phyloP scores from a whole-genome alignment of 64 coral and sea anemone genomes.

The Stichodactyla mertensii region DNA sequence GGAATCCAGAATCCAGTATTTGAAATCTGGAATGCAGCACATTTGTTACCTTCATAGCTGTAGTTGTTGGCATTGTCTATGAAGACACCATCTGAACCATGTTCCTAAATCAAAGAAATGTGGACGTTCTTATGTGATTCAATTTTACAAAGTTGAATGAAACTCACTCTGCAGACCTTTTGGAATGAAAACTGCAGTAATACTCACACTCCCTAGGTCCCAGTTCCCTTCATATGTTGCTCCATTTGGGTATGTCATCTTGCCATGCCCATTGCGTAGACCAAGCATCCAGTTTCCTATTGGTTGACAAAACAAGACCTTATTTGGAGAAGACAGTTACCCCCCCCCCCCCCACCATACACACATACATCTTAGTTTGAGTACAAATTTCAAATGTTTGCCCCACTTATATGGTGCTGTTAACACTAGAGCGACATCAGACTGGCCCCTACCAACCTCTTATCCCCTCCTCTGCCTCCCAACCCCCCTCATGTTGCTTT shows the following conservation, averaged over 20 bases:
- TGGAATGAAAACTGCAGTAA: neutral
- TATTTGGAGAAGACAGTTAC: too few species aligned
- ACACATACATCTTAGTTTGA: neutral
- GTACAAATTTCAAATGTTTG: neutral
- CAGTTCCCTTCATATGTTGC: slow-evolving; percentile 44
- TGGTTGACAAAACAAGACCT: neutral
- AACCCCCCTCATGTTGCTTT: too few species aligned
- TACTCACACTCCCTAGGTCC: slow-evolving; percentile 47
- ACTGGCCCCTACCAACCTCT: too few species aligned
- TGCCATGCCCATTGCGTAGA: slow-evolving; percentile 44
- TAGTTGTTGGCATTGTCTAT: slow-evolving; percentile 37
- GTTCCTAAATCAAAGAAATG: slow-evolving; percentile 17
- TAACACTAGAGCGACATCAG: too few species aligned
- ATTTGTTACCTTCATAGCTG: slow-evolving; percentile 58
- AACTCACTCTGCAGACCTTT: neutral
- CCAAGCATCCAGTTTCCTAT: slow-evolving; percentile 50
- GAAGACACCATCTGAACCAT: slow-evolving; percentile 53
- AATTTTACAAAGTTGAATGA: neutral
- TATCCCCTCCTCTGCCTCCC: too few species aligned
- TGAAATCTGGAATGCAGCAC: too few species aligned
- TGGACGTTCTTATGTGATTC: neutral
- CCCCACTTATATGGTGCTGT: too few species aligned
- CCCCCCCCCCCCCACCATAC: neutral
- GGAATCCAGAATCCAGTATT: too few species aligned
- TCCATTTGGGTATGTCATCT: slow-evolving; percentile 28